Percentiles rank a stretch among this genome's conserved stretches.
Evolutionary conservation across 2,888 invertebrate species (phyloP).

Genomic region (Polia nebulosa): DNA sequence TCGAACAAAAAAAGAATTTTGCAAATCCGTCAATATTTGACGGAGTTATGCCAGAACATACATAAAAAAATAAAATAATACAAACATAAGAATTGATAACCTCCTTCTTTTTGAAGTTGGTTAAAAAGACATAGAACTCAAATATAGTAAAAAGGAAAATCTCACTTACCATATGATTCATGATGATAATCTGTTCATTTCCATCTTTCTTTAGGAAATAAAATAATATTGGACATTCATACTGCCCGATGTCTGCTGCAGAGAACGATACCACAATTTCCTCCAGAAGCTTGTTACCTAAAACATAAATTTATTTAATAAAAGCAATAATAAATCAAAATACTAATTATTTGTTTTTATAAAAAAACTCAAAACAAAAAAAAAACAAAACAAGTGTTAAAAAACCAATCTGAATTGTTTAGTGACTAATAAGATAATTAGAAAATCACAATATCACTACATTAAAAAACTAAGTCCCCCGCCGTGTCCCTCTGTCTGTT

Average conservation of each 20-base stretch:
- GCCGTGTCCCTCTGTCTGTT: no score
- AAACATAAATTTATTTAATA: slow-evolving; percentile 49
- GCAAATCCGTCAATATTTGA: no score
- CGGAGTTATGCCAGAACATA: no score
- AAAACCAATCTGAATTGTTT: neutral
- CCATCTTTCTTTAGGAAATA: slow-evolving; percentile 74
- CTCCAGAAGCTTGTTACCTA: slow-evolving; percentile 73
- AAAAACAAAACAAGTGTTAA: neutral
- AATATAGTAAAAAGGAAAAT: neutral
- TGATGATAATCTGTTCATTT: slow-evolving; percentile 75
- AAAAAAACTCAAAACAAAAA: neutral
- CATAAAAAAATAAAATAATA: no score
- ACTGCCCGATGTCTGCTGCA: slow-evolving; percentile 79
- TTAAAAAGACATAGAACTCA: neutral
- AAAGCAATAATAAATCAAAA: neutral
- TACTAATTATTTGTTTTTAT: neutral
- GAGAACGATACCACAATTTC: slow-evolving; percentile 70
- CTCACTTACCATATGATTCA: slow-evolving; percentile 85
- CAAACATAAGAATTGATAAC: no score
- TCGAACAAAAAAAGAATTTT: no score
- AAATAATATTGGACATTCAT: slow-evolving; percentile 84
- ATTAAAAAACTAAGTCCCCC: no score
- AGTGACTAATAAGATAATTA: slow-evolving; percentile 5
- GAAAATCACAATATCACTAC: neutral
- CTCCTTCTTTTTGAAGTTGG: no score